Evolutionary conservation across 2,113 vertebrate genomes (phyloP).

Genomic region (Cyanistes caeruleus): DNA sequence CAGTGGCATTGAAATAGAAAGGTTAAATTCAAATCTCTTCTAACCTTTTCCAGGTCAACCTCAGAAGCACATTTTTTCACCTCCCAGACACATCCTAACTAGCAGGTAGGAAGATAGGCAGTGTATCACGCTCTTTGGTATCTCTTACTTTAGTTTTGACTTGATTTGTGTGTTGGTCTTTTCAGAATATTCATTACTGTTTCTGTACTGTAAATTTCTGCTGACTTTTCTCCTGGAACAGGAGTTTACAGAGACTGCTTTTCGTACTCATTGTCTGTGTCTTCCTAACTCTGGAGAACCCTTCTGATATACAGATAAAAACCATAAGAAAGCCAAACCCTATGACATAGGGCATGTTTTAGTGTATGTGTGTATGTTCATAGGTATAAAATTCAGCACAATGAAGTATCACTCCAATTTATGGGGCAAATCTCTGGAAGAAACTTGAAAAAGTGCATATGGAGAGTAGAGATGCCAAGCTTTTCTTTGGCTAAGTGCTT

Average conservation of each 20-base stretch:
- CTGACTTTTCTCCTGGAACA: neutral
- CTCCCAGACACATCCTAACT: neutral
- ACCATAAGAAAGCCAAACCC: neutral
- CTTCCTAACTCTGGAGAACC: neutral
- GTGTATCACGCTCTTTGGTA: neutral
- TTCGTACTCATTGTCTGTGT: neutral
- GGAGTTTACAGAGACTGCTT: neutral
- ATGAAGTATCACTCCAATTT: neutral
- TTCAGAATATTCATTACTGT: neutral
- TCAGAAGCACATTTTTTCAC: neutral
- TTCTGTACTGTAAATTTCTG: neutral
- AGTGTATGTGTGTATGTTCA: neutral
- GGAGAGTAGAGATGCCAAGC: neutral
- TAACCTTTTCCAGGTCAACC: neutral
- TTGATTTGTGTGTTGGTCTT: neutral
- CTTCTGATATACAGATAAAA: neutral
- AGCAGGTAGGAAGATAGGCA: neutral
- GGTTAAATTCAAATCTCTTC: neutral
- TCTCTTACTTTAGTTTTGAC: neutral
- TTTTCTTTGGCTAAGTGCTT: neutral
- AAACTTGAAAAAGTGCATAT: neutral
- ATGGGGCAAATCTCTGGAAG: neutral
- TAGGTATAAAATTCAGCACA: neutral
- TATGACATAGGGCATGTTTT: neutral
- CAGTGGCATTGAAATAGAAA: neutral